Percentiles rank a stretch among this genome's conserved stretches.
phyloP scores from a whole-genome alignment of 2,113 vertebrate genomes.

The Hippocampus abdominalis region DNA sequence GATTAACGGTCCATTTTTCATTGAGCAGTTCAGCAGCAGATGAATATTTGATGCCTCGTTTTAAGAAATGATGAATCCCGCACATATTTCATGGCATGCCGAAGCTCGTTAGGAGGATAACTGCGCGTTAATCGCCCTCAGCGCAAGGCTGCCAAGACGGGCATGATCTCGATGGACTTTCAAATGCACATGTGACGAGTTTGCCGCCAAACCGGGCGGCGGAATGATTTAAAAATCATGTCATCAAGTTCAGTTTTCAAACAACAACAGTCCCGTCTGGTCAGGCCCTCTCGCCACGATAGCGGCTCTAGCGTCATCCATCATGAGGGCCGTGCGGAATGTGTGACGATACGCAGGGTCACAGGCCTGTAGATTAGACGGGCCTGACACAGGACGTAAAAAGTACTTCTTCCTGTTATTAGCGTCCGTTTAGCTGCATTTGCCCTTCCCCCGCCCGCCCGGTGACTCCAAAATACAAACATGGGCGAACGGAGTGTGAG shows the following conservation, averaged over 20 bases:
- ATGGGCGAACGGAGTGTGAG: constrained; percentile 15
- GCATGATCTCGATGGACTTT: too few relatives aligned
- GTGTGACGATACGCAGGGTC: background rate
- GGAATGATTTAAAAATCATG: too few relatives aligned
- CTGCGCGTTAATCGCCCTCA: constrained; percentile 8
- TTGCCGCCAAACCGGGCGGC: too few relatives aligned
- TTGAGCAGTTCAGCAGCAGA: constrained; percentile 44
- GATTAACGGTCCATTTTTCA: constrained; percentile 54
- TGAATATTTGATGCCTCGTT: constrained; percentile 67
- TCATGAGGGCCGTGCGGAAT: background rate
- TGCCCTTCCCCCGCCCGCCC: background rate
- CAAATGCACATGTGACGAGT: too few relatives aligned
- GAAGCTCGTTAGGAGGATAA: constrained; percentile 17
- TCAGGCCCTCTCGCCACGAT: background rate
- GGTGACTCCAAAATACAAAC: background rate
- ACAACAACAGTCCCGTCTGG: background rate
- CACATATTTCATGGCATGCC: constrained; percentile 17
- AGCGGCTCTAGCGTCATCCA: background rate
- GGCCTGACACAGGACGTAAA: background rate
- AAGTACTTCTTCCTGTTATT: background rate
- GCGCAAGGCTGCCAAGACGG: constrained; percentile 18
- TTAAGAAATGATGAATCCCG: constrained; percentile 50
- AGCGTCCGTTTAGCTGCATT: background rate
- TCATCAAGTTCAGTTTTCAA: too few relatives aligned
- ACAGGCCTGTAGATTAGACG: background rate